A percentile compares a stretch with the other conserved stretches of the same genome.
phyloP scores from a whole-genome alignment of 2,797 vertebrate species.

The Chanos chanos region DNA sequence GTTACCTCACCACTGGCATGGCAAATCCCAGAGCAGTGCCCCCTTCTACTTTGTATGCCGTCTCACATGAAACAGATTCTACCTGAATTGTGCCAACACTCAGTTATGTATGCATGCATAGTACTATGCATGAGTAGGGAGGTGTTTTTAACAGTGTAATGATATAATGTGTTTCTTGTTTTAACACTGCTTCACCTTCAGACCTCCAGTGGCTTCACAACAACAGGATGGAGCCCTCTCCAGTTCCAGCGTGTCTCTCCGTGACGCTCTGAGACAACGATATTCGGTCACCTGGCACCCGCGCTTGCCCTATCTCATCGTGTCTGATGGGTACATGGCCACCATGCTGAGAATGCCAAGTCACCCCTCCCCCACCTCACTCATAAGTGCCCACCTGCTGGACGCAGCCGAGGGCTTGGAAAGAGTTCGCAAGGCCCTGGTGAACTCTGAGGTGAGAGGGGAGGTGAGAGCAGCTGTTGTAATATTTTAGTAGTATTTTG shows the following conservation, averaged over 20 bases:
- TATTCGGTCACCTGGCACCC: slow-evolving; percentile 90
- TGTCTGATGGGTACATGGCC: slow-evolving; percentile 94
- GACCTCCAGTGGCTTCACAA: slow-evolving; percentile 66
- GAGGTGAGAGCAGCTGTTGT: slow-evolving; percentile 72
- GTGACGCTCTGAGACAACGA: slow-evolving; percentile 82
- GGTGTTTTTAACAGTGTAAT: no score
- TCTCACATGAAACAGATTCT: no score
- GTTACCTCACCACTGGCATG: no score
- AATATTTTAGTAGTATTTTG: not conserved
- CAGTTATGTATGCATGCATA: no score
- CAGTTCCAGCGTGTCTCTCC: slow-evolving; percentile 81
- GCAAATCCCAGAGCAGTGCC: no score
- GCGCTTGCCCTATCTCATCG: slow-evolving; percentile 79
- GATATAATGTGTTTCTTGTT: not conserved
- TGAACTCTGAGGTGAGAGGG: no score
- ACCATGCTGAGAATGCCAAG: slow-evolving; percentile 77
- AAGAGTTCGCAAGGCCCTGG: slow-evolving; percentile 58
- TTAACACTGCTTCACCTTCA: slow-evolving; percentile 49
- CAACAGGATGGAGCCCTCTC: slow-evolving; percentile 67
- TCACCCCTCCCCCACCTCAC: slow-evolving; percentile 64
- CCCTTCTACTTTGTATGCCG: no score
- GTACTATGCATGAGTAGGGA: no score
- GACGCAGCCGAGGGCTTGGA: slow-evolving; percentile 79
- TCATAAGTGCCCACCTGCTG: slow-evolving; percentile 76
- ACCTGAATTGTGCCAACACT: no score